phyloP scores from a whole-genome alignment of 2,888 invertebrate species.

The Ptilodon capucinus region DNA sequence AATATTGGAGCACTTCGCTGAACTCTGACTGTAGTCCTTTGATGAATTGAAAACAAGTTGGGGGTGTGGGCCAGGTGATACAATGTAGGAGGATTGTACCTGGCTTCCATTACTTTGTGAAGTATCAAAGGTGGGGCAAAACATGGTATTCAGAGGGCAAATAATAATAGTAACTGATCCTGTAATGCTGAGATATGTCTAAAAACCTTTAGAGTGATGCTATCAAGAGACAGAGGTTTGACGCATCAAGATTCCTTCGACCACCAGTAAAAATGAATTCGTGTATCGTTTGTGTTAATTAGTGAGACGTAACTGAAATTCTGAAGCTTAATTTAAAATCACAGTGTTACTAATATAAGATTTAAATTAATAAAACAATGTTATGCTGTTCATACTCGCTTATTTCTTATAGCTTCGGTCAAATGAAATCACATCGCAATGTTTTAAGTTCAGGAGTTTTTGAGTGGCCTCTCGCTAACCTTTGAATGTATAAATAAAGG shows the following conservation, averaged over 20 bases:
- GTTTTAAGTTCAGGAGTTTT: constrained; percentile 45
- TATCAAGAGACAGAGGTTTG: no score
- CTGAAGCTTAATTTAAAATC: no score
- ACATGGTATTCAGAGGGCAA: no score
- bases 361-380: neutral
- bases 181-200: no score
- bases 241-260: no score
- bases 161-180: no score
- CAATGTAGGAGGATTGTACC: constrained; percentile 2
- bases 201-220: no score
- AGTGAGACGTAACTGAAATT: no score
- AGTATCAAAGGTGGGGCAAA: no score
- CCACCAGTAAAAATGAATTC: no score
- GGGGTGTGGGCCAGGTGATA: constrained; percentile 21
- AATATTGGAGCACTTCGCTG: constrained; percentile 40
- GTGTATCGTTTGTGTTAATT: no score
- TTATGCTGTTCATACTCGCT: constrained; percentile 4
- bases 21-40: constrained; percentile 44
- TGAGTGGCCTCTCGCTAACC: constrained; percentile 39
- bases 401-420: constrained; percentile 12
- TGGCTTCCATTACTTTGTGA: no score
- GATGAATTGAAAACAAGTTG: constrained; percentile 56
- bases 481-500: constrained; percentile 46
- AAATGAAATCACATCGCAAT: constrained; percentile 27
- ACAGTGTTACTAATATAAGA: neutral